These are phyloP conservation scores for Panagrolaimus sp. DNA, from an alignment of 1,140 invertebrate species.

Conservation along the genomic window DNA sequence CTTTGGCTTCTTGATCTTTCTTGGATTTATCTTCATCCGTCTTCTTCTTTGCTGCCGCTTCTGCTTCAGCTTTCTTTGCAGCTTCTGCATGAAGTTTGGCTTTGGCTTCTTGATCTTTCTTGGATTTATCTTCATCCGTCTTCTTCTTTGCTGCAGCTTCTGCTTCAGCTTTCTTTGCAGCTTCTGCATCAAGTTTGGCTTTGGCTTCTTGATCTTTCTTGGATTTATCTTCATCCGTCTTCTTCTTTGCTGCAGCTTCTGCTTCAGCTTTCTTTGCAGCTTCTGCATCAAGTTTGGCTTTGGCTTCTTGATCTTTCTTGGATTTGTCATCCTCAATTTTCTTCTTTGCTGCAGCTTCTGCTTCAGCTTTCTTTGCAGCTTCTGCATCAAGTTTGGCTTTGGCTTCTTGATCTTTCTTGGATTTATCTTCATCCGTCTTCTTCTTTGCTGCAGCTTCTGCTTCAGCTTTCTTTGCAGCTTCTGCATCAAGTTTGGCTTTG, in stretches of 20 bases:
- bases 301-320: background rate
- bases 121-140: constrained; percentile 1
- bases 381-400: background rate
- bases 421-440: background rate
- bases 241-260: constrained; percentile 5
- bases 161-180: constrained; percentile 1
- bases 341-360: too few species aligned
- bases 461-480: background rate
- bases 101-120: background rate
- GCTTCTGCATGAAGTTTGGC: background rate
- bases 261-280: background rate
- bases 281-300: constrained; percentile 10
- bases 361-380: constrained; percentile 2
- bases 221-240: constrained; percentile 6
- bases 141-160: background rate
- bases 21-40: background rate
- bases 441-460: background rate
- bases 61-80: background rate
- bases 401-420: too few species aligned
- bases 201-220: too few species aligned
- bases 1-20: background rate
- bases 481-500: constrained; percentile 5
- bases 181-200: background rate
- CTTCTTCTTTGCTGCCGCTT: constrained; percentile 5
- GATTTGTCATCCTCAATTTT: background rate